Evolutionary conservation across 2,888 invertebrate genomes (phyloP).

Genomic region (Drosophila incognita): DNA sequence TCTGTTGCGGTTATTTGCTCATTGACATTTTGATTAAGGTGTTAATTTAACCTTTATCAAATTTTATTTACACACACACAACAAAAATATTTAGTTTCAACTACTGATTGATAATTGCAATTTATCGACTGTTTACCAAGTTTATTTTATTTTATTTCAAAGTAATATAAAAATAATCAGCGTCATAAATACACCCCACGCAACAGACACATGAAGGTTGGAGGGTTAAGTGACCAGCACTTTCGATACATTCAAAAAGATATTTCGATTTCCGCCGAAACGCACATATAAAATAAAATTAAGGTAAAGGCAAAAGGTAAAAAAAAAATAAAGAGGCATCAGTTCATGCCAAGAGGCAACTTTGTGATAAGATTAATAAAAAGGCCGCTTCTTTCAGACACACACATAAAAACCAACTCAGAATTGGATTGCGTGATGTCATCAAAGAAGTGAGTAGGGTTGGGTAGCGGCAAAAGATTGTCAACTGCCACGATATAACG

Average conservation of each 20-base stretch:
- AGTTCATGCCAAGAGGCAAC: slow-evolving; percentile 53
- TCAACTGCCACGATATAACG: slow-evolving; percentile 43
- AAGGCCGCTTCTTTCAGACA: slow-evolving; percentile 19
- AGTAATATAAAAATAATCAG: slow-evolving; percentile 61
- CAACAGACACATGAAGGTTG: slow-evolving; percentile 1
- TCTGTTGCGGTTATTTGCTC: slow-evolving; percentile 61
- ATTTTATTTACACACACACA: slow-evolving; percentile 36
- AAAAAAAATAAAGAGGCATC: slow-evolving; percentile 31
- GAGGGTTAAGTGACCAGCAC: slow-evolving; percentile 37
- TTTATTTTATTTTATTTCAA: slow-evolving; percentile 23
- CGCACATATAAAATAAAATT: slow-evolving; percentile 37
- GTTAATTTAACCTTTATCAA: slow-evolving; percentile 59
- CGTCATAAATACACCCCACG: slow-evolving; percentile 65
- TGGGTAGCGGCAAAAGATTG: slow-evolving; percentile 37
- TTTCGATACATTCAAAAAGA: slow-evolving; percentile 28
- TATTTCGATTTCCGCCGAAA: slow-evolving; percentile 24
- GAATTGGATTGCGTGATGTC: slow-evolving; percentile 55
- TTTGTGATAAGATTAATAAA: slow-evolving; percentile 75
- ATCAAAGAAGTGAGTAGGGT: slow-evolving; percentile 25
- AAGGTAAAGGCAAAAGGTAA: slow-evolving; percentile 40
- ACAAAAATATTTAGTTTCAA: slow-evolving; percentile 13
- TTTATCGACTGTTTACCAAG: slow-evolving; percentile 62
- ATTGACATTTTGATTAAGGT: slow-evolving; percentile 78
- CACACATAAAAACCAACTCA: neutral
- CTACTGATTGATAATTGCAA: slow-evolving; percentile 19